Conservation (phyloP, 2,797 vertebrate species). For the Passerculus sandwichensis region DNA sequence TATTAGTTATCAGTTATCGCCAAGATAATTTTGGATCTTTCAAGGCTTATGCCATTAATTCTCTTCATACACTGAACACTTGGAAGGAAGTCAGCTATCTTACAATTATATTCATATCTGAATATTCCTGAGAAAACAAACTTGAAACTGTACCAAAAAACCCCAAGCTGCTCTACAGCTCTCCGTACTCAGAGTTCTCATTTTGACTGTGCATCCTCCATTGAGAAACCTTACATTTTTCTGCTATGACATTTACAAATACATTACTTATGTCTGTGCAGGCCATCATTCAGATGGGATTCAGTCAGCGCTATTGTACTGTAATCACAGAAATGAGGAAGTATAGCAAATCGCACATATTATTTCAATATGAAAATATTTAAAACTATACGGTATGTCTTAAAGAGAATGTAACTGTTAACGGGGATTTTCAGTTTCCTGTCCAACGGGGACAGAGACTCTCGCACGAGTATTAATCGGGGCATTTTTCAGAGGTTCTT, state of each 20-base stretch:
- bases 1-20: not conserved
- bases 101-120: not conserved
- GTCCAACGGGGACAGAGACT: no score
- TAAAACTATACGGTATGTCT: not conserved
- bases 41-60: not conserved
- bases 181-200: not conserved
- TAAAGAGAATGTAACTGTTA: not conserved
- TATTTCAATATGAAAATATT: not conserved
- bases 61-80: not conserved
- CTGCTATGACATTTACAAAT: not conserved
- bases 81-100: not conserved
- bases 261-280: not conserved
- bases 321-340: not conserved
- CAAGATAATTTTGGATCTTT: not conserved
- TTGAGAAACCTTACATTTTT: not conserved
- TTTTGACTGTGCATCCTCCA: not conserved
- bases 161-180: not conserved
- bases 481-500: not conserved
- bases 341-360: not conserved
- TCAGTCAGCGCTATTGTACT: not conserved
- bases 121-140: not conserved
- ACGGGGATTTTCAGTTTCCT: not conserved
- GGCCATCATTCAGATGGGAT: not conserved
- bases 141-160: not conserved
- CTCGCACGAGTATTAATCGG: no score